A percentile compares a stretch with the other conserved stretches of the same genome.
These are phyloP conservation scores for Drepanosiphum platanoidis DNA, from an alignment of 2,888 invertebrate genomes.

Conservation along the genomic window DNA sequence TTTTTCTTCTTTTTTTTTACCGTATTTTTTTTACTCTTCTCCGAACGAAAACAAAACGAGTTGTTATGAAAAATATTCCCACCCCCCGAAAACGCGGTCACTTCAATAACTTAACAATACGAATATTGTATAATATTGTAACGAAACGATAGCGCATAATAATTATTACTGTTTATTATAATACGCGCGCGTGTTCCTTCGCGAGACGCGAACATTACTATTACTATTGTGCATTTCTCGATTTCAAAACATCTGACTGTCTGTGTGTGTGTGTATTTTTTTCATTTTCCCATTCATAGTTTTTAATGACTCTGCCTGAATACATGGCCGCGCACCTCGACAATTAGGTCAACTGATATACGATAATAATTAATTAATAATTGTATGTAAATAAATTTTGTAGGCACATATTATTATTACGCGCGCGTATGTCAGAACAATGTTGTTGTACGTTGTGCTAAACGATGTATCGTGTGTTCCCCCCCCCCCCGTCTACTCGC, in stretches of 20 bases:
- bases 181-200: neutral
- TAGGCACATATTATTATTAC: neutral
- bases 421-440: neutral
- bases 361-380: too few species aligned
- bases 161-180: too few species aligned
- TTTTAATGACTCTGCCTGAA: constrained; percentile 4
- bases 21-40: too few species aligned
- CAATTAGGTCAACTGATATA: constrained; percentile 3
- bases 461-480: neutral
- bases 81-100: too few species aligned
- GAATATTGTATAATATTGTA: neutral
- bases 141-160: neutral
- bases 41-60: too few species aligned
- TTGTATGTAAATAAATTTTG: neutral
- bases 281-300: neutral
- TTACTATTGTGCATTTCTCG: neutral
- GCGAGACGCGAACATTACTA: neutral
- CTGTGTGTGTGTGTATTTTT: neutral
- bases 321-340: neutral
- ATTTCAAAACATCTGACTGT: neutral
- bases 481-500: neutral
- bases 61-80: too few species aligned
- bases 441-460: neutral
- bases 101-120: too few species aligned
- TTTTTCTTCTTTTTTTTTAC: too few species aligned